Evolutionary conservation across 2,888 invertebrate species (phyloP).

Genomic region (Hylaea fasciaria): DNA sequence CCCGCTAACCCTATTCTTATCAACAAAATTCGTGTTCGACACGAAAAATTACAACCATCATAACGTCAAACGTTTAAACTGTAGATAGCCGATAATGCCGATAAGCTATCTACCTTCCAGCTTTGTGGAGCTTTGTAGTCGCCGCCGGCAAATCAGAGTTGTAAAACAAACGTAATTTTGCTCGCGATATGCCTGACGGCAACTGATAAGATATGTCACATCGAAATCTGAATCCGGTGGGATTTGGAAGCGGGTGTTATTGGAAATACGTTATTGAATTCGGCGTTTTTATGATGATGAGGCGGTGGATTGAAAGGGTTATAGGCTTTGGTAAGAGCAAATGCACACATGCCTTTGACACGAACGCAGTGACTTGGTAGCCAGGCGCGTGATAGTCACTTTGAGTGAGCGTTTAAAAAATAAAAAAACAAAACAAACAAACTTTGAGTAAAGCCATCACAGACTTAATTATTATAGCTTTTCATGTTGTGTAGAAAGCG

Average conservation of each 20-base stretch:
- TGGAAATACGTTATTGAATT: constrained; percentile 59
- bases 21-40: constrained; percentile 80
- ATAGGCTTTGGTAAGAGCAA: too few species aligned
- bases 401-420: too few species aligned
- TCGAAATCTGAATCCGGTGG: constrained; percentile 81
- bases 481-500: too few species aligned
- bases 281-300: not conserved
- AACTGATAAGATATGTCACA: constrained; percentile 76
- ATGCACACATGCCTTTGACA: too few species aligned
- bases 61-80: constrained; percentile 76
- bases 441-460: too few species aligned
- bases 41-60: constrained; percentile 83
- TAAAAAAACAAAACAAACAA: too few species aligned
- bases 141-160: constrained; percentile 82
- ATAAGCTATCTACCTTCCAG: constrained; percentile 51
- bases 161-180: constrained; percentile 84
- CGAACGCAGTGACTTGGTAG: too few species aligned
- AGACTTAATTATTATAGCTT: too few species aligned
- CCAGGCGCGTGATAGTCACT: too few species aligned
- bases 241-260: constrained; percentile 73
- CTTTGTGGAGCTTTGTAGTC: constrained; percentile 68
- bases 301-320: not conserved
- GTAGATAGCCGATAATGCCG: constrained; percentile 58
- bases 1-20: constrained; percentile 69
- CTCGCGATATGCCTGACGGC: constrained; percentile 71